Evolutionary conservation across 2,888 invertebrate species (phyloP).

Genomic region (Patella pellucida): DNA sequence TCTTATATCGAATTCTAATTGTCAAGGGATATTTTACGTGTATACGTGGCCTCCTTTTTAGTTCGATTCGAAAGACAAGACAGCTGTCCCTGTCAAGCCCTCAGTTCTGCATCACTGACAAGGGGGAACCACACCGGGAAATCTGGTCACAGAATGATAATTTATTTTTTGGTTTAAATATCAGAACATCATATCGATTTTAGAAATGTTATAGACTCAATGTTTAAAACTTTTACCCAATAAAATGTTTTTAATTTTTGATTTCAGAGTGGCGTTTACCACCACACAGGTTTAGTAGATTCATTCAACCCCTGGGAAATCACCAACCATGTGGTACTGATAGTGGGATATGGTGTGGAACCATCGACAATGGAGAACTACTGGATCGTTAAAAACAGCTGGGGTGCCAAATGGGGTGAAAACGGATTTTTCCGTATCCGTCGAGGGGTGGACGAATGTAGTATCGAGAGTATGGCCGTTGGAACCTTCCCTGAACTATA

Average conservation of each 20-base stretch:
- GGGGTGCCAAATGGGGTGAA: slow-evolving; percentile 65
- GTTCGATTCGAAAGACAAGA: too few relatives aligned
- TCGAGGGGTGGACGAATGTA: slow-evolving; percentile 63
- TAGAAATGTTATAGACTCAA: too few relatives aligned
- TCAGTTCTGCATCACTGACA: too few relatives aligned
- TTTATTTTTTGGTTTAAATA: too few relatives aligned
- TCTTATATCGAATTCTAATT: too few relatives aligned
- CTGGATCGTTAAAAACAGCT: slow-evolving; percentile 70
- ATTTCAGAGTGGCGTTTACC: slow-evolving; percentile 69
- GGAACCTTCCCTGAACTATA: slow-evolving; percentile 2
- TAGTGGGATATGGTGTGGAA: slow-evolving; percentile 72
- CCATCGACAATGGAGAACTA: slow-evolving; percentile 54
- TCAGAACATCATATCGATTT: too few relatives aligned
- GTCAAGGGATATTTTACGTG: too few relatives aligned
- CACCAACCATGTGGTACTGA: slow-evolving; percentile 72
- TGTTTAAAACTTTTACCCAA: too few relatives aligned
- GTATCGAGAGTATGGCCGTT: slow-evolving; percentile 63
- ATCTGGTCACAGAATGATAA: too few relatives aligned
- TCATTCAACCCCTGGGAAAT: slow-evolving; percentile 71
- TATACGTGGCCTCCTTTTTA: too few relatives aligned
- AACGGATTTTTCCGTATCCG: slow-evolving; percentile 63
- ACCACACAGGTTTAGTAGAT: slow-evolving; percentile 63
- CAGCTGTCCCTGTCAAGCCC: too few relatives aligned
- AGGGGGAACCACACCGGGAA: too few relatives aligned
- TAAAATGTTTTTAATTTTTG: background rate